phyloP scores from a whole-genome alignment of 2,113 vertebrate genomes.

The Xerus inauris region DNA sequence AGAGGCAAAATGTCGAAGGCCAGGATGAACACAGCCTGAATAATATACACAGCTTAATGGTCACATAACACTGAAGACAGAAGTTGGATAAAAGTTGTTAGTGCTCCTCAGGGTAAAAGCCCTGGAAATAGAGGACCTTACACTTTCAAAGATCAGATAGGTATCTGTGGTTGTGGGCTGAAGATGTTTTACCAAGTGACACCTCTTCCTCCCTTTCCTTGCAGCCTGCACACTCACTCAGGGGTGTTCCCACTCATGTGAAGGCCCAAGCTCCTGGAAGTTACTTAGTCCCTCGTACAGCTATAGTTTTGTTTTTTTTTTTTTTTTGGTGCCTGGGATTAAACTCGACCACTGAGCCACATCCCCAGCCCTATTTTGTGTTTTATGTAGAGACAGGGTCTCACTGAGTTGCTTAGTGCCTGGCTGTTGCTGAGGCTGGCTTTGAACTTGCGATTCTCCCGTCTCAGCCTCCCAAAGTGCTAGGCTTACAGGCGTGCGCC shows the following conservation, averaged over 20 bases:
- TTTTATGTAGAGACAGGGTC: too few species aligned
- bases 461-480: too few species aligned
- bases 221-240: background rate
- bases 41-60: fast-evolving
- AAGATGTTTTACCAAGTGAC: background rate
- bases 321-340: too few species aligned
- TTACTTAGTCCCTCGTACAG: background rate
- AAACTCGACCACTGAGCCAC: too few species aligned
- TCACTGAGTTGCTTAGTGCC: too few species aligned
- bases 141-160: background rate
- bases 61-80: background rate
- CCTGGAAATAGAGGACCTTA: background rate
- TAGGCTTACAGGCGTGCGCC: too few species aligned
- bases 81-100: background rate
- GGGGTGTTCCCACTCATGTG: background rate
- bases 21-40: background rate
- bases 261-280: background rate
- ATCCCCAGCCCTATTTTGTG: too few species aligned
- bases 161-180: background rate
- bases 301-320: too few species aligned
- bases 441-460: too few species aligned
- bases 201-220: background rate
- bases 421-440: too few species aligned
- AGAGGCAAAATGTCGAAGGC: background rate
- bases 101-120: background rate